Evolutionary conservation across 1,140 invertebrate species (phyloP).

Genomic region (Lineus longissimus): DNA sequence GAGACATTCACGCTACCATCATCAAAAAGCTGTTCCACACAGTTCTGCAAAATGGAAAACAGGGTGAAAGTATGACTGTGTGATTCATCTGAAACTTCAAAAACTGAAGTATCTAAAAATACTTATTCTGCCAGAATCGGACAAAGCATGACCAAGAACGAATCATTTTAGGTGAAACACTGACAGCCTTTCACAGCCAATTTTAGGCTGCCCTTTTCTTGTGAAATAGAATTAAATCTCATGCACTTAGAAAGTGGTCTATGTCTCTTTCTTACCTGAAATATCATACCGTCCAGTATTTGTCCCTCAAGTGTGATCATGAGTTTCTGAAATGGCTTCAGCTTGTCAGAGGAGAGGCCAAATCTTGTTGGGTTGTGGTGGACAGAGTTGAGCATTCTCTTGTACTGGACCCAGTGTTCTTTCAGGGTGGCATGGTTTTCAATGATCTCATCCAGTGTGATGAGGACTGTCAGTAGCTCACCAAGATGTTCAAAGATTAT

Average conservation of each 20-base stretch:
- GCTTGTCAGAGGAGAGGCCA: constrained; percentile 57
- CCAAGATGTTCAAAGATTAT: constrained; percentile 64
- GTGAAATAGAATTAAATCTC: too few species aligned
- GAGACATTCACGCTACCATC: constrained; percentile 57
- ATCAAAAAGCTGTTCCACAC: constrained; percentile 65
- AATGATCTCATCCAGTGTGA: constrained; percentile 71
- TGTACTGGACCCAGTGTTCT: constrained; percentile 70
- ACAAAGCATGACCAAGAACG: too few species aligned
- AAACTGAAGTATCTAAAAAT: too few species aligned
- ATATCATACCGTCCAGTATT: constrained; percentile 63
- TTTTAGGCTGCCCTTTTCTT: too few species aligned
- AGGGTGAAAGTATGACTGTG: too few species aligned
- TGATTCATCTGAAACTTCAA: neutral
- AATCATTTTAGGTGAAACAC: too few species aligned
- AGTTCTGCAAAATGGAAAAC: constrained; percentile 41
- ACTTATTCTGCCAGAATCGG: too few species aligned
- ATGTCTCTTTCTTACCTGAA: constrained; percentile 60
- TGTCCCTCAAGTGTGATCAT: constrained; percentile 64
- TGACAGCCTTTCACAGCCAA: too few species aligned
- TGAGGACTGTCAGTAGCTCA: constrained; percentile 65
- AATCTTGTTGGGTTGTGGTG: constrained; percentile 66
- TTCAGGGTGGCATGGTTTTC: constrained; percentile 60
- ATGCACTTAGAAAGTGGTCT: too few species aligned
- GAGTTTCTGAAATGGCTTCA: constrained; percentile 65
- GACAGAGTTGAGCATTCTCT: constrained; percentile 66